Base-by-base conservation (phyloP, 1,140 invertebrate genomes). In the Ceratosolen solmsi region DNA sequence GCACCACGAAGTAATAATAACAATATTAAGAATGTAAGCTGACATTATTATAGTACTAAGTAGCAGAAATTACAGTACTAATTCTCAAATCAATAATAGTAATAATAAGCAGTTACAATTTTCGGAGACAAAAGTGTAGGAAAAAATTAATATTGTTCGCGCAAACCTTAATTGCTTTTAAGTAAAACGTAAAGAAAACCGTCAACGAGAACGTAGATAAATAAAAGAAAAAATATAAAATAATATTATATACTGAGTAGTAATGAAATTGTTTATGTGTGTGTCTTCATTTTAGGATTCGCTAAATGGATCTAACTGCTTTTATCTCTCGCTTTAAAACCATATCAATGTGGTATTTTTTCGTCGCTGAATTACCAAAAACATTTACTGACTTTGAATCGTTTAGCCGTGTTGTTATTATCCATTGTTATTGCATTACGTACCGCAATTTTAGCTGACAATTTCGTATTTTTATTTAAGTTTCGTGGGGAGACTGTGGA, bases 401-500 rank as follows among this genome's bases (percentile, higher is more conserved):
- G 71, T 84, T 84, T 83, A 77, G 72, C 83, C 82, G 71, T 84
- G 84, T 83, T 74, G 72, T 83, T 70, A 73, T 70, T 84, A 84
- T 86, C 33, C 63, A 71, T 74, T 70, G 49, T 63, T 77, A 25
- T 83, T 83, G 84, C 84, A 84, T 88, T 82, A 83, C 84, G 84
- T 85, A 84, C 84, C 63, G 80, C 77, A 86, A 84, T 87, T 85
- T 84, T 84, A 86, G 84, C 82, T 85, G 82, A 78, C 78, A 82
- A 84, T 46, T 77, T 79, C 71, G 25, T 80, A 76, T 74, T 56
- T 82, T 84, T 74, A 71, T 73, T 74, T 84, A 49, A 79, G 54
- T 88, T 86, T 83, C 79, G 85, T 87, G 85, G 83, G 87, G 88
- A 89, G 88, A 89, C 86, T 85, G 85, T 86, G 86, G 85, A 87